Conservation (phyloP, 2,113 vertebrate genomes). For the Atractosteus spatula region DNA sequence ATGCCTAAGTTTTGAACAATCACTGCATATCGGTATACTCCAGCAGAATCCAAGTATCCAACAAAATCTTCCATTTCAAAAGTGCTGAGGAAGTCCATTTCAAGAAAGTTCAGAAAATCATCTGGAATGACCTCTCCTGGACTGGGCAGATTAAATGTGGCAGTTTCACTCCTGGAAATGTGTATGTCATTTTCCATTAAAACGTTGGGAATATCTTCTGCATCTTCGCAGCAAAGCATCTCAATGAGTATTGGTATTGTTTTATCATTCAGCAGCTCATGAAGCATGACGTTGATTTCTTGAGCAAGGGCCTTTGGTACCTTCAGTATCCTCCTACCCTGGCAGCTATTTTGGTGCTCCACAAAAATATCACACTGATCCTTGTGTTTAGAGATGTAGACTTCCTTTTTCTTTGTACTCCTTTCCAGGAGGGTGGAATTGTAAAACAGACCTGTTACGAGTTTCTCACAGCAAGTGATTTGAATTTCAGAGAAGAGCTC, state of each 20-base stretch:
- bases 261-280: not conserved
- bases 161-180: not conserved
- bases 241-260: conserved; percentile 17
- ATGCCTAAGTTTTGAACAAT: conserved; percentile 23
- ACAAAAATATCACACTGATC: conserved; percentile 37
- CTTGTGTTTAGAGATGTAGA: not conserved
- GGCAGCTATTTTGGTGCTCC: conserved; percentile 22
- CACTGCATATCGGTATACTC: conserved; percentile 31
- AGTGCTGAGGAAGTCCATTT: conserved; percentile 38
- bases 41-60: conserved; percentile 25
- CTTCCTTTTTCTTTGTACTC: conserved; percentile 13
- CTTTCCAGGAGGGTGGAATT: conserved; percentile 21
- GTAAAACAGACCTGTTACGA: conserved; percentile 30
- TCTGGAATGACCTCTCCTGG: conserved; percentile 36
- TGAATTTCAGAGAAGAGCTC: conserved; percentile 35
- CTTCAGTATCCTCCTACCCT: not conserved
- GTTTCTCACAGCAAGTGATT: conserved; percentile 44
- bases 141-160: conserved; percentile 18
- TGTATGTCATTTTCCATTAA: conserved; percentile 20
- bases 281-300: conserved; percentile 29
- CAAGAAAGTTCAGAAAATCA: conserved; percentile 40
- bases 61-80: conserved; percentile 38
- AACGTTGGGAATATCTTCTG: conserved; percentile 18
- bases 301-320: not conserved
- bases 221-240: conserved; percentile 29